A percentile compares a stretch with the other conserved stretches of the same genome.
phyloP scores from a whole-genome alignment of 2,888 invertebrate genomes.

The Phymatocera aterrima region DNA sequence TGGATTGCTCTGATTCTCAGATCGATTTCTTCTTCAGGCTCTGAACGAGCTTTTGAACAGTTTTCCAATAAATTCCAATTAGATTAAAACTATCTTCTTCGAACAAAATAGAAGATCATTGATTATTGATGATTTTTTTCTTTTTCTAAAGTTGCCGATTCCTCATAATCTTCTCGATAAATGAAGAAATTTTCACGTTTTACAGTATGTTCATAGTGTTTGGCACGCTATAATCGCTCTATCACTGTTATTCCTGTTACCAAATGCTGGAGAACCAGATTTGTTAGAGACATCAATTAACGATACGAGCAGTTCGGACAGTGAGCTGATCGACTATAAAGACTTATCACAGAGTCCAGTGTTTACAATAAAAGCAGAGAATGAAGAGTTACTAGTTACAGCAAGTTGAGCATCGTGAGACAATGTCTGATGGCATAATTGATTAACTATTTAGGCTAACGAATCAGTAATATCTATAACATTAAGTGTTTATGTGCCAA shows the following conservation, averaged over 20 bases:
- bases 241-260: slow-evolving; percentile 78
- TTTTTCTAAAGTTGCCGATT: not conserved
- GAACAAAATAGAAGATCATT: not conserved
- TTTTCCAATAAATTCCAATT: not conserved
- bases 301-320: slow-evolving; percentile 57
- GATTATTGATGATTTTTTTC: not conserved
- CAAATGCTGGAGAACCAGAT: slow-evolving; percentile 62
- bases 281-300: not conserved
- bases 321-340: slow-evolving; percentile 61
- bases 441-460: not conserved
- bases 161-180: not conserved
- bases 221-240: slow-evolving; percentile 80
- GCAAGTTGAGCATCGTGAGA: slow-evolving; percentile 53
- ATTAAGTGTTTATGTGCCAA: slow-evolving; percentile 56
- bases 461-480: not conserved
- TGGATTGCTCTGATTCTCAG: not conserved
- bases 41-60: not conserved
- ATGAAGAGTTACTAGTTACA: slow-evolving; percentile 54
- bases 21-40: not conserved
- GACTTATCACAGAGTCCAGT: slow-evolving; percentile 60
- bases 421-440: too few species aligned
- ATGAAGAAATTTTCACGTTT: slow-evolving; percentile 48
- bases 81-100: not conserved
- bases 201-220: slow-evolving; percentile 78
- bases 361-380: slow-evolving; percentile 57